These are phyloP conservation scores for Sternotherus odoratus DNA, from an alignment of 2,797 vertebrate genomes.

Conservation along the genomic window DNA sequence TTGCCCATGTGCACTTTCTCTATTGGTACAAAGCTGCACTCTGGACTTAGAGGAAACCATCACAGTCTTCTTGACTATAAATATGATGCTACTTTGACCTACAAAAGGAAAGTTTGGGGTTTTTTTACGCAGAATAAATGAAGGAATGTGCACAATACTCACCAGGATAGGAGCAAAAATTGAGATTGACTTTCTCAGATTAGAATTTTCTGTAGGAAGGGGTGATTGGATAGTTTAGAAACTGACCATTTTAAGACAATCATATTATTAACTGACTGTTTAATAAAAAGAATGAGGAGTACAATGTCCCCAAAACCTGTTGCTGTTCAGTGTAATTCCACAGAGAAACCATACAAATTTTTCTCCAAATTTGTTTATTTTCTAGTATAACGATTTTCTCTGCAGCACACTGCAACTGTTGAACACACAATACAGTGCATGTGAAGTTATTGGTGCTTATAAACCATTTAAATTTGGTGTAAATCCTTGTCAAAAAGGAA, in stretches of 20 bases:
- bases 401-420: not conserved
- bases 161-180: not conserved
- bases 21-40: not conserved
- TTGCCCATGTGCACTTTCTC: not conserved
- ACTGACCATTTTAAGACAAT: not conserved
- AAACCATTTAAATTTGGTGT: conserved; percentile 34
- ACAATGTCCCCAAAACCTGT: no score
- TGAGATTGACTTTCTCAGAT: not conserved
- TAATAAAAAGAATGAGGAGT: no score
- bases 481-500: conserved; percentile 27
- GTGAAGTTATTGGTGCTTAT: conserved; percentile 17
- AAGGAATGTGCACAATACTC: not conserved
- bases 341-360: not conserved
- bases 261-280: not conserved
- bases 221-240: not conserved
- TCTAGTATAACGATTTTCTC: not conserved
- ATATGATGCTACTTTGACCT: not conserved
- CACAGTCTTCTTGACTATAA: not conserved
- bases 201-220: not conserved
- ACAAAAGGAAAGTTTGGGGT: not conserved
- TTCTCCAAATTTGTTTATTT: not conserved
- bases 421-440: conserved; percentile 8
- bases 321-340: not conserved
- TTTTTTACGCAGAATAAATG: not conserved
- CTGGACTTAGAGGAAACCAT: not conserved